Percentiles rank a stretch among this genome's conserved stretches.
phyloP scores from a whole-genome alignment of 2,113 vertebrate species.

The Daubentonia madagascariensis region DNA sequence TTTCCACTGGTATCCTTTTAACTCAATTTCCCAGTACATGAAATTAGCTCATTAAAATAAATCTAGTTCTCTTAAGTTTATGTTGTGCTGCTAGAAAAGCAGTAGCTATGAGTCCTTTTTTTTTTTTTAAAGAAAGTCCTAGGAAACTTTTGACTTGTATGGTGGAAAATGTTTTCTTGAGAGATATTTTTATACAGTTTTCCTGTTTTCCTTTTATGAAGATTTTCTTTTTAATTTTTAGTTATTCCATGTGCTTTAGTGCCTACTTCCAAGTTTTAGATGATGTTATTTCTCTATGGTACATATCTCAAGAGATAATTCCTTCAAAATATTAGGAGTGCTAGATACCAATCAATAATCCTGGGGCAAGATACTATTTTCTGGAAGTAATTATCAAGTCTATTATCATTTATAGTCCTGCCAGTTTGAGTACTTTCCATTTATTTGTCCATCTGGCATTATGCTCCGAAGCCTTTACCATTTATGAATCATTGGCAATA shows the following conservation, averaged over 20 bases:
- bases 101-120: neutral
- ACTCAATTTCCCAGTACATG: neutral
- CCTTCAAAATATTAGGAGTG: neutral
- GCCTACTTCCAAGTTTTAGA: neutral
- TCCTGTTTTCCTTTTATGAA: neutral
- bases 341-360: neutral
- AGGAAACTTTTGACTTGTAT: neutral
- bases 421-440: neutral
- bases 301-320: neutral
- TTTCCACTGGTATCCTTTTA: neutral
- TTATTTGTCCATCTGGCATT: slow-evolving; percentile 6
- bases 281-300: neutral
- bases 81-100: neutral
- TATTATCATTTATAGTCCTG: neutral
- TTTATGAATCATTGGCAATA: neutral
- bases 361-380: neutral
- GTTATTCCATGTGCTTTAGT: neutral
- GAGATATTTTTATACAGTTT: neutral
- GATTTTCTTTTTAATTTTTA: neutral
- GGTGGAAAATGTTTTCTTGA: neutral
- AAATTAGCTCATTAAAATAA: neutral
- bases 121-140: neutral
- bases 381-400: neutral
- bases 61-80: neutral
- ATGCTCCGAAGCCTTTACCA: neutral